These are phyloP conservation scores for Drosophila yooni DNA, from an alignment of 2,888 invertebrate species.

Conservation along the genomic window DNA sequence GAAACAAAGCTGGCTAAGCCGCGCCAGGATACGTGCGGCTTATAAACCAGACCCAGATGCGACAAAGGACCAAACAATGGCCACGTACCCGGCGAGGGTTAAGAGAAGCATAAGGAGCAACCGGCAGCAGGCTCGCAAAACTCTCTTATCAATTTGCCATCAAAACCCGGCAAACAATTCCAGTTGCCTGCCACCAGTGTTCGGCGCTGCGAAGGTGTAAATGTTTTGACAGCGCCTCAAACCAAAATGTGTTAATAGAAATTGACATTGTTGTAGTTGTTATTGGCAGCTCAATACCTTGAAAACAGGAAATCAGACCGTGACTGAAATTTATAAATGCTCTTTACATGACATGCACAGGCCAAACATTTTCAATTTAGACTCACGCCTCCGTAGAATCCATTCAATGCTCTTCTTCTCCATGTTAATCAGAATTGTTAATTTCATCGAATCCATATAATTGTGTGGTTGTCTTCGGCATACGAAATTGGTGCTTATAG, in stretches of 20 bases:
- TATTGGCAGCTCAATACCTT: slow-evolving; percentile 27
- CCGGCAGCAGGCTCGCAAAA: neutral
- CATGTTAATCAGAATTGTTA: slow-evolving; percentile 47
- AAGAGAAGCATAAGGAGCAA: neutral
- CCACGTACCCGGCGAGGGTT: slow-evolving; percentile 55
- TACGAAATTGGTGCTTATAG: slow-evolving; percentile 43
- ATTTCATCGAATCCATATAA: slow-evolving; percentile 56
- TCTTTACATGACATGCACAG: slow-evolving; percentile 17
- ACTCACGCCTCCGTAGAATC: slow-evolving; percentile 1
- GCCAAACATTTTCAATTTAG: slow-evolving; percentile 9
- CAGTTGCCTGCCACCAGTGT: neutral
- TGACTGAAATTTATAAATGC: slow-evolving; percentile 68
- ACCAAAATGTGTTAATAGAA: slow-evolving; percentile 71
- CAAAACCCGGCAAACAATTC: slow-evolving; percentile 14
- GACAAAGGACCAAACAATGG: slow-evolving; percentile 50
- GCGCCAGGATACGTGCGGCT: slow-evolving; percentile 53
- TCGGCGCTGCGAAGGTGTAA: slow-evolving; percentile 23
- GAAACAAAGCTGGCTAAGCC: slow-evolving; percentile 50
- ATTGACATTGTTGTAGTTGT: slow-evolving; percentile 49
- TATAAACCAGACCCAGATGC: slow-evolving; percentile 41
- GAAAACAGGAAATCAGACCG: slow-evolving; percentile 73
- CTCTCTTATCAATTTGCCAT: slow-evolving; percentile 45
- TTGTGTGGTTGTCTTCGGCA: slow-evolving; percentile 42
- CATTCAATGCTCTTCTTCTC: slow-evolving; percentile 15
- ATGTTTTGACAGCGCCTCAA: slow-evolving; percentile 32